Evolutionary conservation across 2,113 vertebrate species (phyloP).

Genomic region (Pipa parva): DNA sequence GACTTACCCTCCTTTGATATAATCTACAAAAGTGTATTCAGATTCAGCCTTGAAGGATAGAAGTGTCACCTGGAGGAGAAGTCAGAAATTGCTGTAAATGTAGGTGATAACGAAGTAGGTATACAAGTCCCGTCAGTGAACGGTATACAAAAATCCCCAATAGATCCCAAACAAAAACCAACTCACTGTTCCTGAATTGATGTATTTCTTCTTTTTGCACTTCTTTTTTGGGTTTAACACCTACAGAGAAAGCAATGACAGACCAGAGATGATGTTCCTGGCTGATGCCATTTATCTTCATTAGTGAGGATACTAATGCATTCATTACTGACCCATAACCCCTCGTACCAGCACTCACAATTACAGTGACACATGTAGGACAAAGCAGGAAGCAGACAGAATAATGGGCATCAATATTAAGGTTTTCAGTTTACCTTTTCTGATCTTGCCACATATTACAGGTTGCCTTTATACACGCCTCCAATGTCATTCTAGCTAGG

Average conservation of each 20-base stretch:
- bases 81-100: too few species aligned
- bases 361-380: slow-evolving; percentile 24
- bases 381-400: slow-evolving; percentile 2
- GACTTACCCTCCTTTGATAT: slow-evolving; percentile 94
- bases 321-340: slow-evolving; percentile 10
- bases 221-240: slow-evolving; percentile 97
- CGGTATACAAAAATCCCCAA: too few species aligned
- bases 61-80: slow-evolving; percentile 79
- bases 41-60: slow-evolving; percentile 95
- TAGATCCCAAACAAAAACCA: too few species aligned
- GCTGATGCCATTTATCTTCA: slow-evolving; percentile 28
- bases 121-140: too few species aligned
- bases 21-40: slow-evolving; percentile 96
- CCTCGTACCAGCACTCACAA: slow-evolving; percentile 16
- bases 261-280: slow-evolving; percentile 15
- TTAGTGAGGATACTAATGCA: slow-evolving; percentile 8
- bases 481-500: too few species aligned
- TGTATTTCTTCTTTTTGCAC: slow-evolving; percentile 97
- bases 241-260: slow-evolving; percentile 54
- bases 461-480: too few species aligned
- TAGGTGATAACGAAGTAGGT: too few species aligned
- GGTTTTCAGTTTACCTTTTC: too few species aligned
- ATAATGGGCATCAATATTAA: too few species aligned
- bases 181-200: slow-evolving; percentile 95
- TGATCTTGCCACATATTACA: too few species aligned